Percentiles rank a stretch among this genome's conserved stretches.
Conservation (phyloP, 2,797 vertebrate species). For the Hirundo rustica region DNA sequence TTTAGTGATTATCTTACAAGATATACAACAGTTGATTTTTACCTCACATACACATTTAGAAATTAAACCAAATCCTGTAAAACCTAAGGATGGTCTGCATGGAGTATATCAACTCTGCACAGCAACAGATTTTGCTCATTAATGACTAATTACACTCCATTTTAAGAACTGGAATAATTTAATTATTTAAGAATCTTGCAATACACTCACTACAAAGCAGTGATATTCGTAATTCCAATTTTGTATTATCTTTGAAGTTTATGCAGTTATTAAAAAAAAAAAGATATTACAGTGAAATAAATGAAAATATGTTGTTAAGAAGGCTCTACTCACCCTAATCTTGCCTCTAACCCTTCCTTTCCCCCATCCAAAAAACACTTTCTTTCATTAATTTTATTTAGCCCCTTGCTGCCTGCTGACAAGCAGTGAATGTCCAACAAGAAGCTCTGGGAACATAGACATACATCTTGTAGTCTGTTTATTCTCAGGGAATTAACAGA, state of each 20-base stretch:
- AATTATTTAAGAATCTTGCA: conserved; percentile 75
- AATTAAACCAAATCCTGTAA: conserved; percentile 38
- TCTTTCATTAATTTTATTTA: conserved; percentile 54
- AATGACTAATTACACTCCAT: conserved; percentile 74
- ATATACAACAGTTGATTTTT: conserved; percentile 48
- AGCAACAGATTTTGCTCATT: conserved; percentile 67
- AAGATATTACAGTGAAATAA: conserved; percentile 54
- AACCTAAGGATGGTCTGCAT: conserved; percentile 31
- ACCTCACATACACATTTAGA: conserved; percentile 15
- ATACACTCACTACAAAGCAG: conserved; percentile 69
- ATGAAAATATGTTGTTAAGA: conserved; percentile 57
- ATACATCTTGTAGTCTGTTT: neutral
- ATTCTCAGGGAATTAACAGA: neutral
- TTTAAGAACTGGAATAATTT: conserved; percentile 71
- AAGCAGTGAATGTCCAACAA: conserved; percentile 5
- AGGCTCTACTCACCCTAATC: conserved; percentile 14
- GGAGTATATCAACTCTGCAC: conserved; percentile 27
- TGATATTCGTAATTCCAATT: conserved; percentile 64
- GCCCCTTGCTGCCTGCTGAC: neutral
- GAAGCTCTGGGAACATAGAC: neutral
- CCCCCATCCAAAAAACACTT: neutral
- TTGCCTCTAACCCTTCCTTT: conserved; percentile 19
- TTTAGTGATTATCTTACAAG: conserved; percentile 17
- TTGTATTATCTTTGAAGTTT: conserved; percentile 74
- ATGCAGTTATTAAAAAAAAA: conserved; percentile 50